Evolutionary conservation across 2,888 invertebrate species (phyloP).

Genomic region (Pheosia tremula): DNA sequence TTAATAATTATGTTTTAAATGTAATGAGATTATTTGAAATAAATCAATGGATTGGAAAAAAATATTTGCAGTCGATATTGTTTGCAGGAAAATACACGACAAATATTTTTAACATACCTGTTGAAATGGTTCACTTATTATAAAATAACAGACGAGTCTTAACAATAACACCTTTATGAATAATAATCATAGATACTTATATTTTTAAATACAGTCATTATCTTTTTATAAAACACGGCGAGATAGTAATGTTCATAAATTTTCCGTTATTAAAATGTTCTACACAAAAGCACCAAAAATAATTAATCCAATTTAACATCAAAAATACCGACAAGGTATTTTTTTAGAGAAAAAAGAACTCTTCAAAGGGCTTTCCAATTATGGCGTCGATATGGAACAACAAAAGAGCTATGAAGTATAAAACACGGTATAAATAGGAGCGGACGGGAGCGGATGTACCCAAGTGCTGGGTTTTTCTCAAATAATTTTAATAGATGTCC

Average conservation of each 20-base stretch:
- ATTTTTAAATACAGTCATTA: not conserved
- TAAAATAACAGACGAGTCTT: no score
- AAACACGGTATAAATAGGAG: slow-evolving; percentile 57
- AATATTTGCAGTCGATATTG: not conserved
- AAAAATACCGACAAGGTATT: slow-evolving; percentile 34
- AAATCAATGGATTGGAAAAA: no score
- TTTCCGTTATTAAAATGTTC: slow-evolving; percentile 6
- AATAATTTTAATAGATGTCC: slow-evolving; percentile 82
- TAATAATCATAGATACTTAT: no score
- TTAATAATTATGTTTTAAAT: not conserved
- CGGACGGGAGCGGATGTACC: slow-evolving; percentile 40
- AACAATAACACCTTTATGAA: no score
- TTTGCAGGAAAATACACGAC: no score
- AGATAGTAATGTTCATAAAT: slow-evolving; percentile 19
- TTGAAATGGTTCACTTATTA: no score
- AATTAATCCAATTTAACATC: slow-evolving; percentile 33
- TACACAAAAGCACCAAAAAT: slow-evolving; percentile 9
- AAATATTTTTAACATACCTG: no score
- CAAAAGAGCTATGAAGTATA: slow-evolving; percentile 56
- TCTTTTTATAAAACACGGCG: slow-evolving; percentile 9
- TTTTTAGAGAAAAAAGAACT: slow-evolving; percentile 26
- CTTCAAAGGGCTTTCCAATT: slow-evolving; percentile 53
- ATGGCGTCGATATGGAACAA: slow-evolving; percentile 52
- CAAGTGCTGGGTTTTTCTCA: slow-evolving; percentile 67
- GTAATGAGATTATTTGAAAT: not conserved